phyloP scores from a whole-genome alignment of 2,113 vertebrate species.

The Tragelaphus scriptus region DNA sequence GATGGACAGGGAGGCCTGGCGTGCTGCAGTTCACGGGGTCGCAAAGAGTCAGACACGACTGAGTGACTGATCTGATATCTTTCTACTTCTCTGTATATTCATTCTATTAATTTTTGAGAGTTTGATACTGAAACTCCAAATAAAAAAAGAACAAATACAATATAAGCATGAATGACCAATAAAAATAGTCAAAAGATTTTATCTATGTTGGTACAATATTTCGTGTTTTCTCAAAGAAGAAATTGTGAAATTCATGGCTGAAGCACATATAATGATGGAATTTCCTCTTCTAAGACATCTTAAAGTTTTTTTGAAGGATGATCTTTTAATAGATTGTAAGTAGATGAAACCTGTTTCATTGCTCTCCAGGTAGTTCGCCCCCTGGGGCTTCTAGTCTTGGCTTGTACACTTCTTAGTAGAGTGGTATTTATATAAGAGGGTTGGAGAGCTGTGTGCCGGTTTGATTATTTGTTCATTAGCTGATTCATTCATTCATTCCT shows the following conservation, averaged over 20 bases:
- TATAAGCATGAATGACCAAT: neutral
- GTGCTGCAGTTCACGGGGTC: no score
- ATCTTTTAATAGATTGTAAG: conserved; percentile 40
- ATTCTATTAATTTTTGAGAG: neutral
- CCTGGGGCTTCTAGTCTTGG: conserved; percentile 13
- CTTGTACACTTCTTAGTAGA: neutral
- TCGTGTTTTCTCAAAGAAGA: conserved; percentile 35
- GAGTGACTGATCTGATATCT: neutral
- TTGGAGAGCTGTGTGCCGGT: no score
- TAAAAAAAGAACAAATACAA: neutral
- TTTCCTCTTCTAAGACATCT: conserved; percentile 36
- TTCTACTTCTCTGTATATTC: neutral
- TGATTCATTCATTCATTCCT: neutral
- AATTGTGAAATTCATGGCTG: neutral
- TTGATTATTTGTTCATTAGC: neutral
- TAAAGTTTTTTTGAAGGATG: conserved; percentile 48
- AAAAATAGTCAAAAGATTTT: conserved; percentile 9
- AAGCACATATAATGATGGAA: neutral
- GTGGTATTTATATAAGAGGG: neutral
- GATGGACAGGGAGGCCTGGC: no score
- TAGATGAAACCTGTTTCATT: neutral
- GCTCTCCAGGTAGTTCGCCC: neutral
- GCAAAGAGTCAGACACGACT: no score
- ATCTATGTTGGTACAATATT: neutral
- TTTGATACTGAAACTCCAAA: neutral